phyloP scores from a whole-genome alignment of 2,797 vertebrate species.

The Hozukius guyotensis region DNA sequence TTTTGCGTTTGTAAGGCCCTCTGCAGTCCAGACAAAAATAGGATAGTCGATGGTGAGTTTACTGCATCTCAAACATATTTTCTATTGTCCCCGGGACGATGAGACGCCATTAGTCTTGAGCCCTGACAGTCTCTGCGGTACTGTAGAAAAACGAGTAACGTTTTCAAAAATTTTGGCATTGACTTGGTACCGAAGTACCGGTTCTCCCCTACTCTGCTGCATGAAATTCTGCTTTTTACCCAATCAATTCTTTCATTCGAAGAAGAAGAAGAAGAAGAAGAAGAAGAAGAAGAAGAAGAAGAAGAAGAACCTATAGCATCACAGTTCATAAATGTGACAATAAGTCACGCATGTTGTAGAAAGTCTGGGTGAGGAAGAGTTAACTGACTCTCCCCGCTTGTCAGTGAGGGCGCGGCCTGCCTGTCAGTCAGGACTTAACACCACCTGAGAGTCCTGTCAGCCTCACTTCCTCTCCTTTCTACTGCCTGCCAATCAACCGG shows the following conservation, averaged over 20 bases:
- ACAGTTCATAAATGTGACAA: neutral
- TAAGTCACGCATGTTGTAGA: neutral
- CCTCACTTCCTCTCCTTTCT: conserved; percentile 76
- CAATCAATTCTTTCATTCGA: neutral
- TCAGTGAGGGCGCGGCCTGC: conserved; percentile 45
- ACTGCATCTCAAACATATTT: no score
- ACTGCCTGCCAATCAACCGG: conserved; percentile 74
- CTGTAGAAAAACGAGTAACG: no score
- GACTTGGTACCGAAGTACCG: no score
- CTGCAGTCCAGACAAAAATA: no score
- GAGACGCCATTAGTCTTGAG: no score
- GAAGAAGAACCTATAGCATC: neutral
- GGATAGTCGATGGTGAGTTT: no score
- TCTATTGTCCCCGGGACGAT: no score
- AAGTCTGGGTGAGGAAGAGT: conserved; percentile 39
- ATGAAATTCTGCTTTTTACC: neutral
- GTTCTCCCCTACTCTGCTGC: no score
- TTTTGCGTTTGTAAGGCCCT: no score
- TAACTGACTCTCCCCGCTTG: conserved; percentile 37
- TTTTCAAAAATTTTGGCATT: no score
- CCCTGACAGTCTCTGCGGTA: no score
- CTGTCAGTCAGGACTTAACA: conserved; percentile 76
- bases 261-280: neutral
- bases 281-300: neutral
- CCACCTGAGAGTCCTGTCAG: conserved; percentile 78